Evolutionary conservation across 1,140 invertebrate genomes (phyloP).

Genomic region (Drosophila sturtevanti): DNA sequence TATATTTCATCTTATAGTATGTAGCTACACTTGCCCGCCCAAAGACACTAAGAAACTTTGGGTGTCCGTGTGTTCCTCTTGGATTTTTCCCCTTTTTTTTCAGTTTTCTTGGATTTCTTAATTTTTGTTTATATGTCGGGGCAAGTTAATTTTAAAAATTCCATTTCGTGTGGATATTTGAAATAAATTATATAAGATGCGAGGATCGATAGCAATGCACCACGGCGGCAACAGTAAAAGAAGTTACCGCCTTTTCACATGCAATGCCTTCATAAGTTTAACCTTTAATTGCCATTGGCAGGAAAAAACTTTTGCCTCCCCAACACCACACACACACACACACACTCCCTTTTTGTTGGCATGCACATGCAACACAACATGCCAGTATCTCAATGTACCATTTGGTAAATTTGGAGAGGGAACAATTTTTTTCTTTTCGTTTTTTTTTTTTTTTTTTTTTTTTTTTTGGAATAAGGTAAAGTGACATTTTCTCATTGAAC

Average conservation of each 20-base stretch:
- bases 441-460: too few species aligned
- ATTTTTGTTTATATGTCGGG: conserved; percentile 50
- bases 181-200: conserved; percentile 32
- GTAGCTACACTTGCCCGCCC: conserved; percentile 37
- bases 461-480: background rate
- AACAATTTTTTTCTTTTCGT: too few species aligned
- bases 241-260: conserved; percentile 51
- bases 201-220: conserved; percentile 43
- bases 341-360: conserved; percentile 12
- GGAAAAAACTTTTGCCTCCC: conserved; percentile 1
- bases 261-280: conserved; percentile 51
- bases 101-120: background rate
- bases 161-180: conserved; percentile 8
- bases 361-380: conserved; percentile 33
- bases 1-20: conserved; percentile 24
- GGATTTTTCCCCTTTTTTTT: conserved; percentile 4
- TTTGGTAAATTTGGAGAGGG: background rate
- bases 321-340: too few species aligned
- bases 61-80: background rate
- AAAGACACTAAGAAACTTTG: background rate
- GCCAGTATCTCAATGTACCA: background rate
- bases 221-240: conserved; percentile 26
- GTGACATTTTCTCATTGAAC: conserved; percentile 57
- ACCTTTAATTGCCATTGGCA: conserved; percentile 56
- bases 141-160: conserved; percentile 58